These are phyloP conservation scores for Drosophila buzzatii DNA, from an alignment of 2,888 invertebrate species.

Conservation along the genomic window DNA sequence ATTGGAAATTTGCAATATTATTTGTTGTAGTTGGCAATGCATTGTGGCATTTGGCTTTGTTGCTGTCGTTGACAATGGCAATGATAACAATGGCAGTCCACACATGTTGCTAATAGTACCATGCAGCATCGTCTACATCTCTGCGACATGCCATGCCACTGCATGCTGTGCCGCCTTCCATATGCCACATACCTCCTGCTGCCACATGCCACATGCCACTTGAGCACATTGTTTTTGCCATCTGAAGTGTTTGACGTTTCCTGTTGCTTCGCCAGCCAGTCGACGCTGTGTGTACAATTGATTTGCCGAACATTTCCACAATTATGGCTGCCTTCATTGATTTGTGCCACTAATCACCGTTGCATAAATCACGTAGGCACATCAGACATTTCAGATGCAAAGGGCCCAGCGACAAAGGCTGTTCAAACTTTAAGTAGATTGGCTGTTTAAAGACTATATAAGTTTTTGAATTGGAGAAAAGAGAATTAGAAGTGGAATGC, in stretches of 20 bases:
- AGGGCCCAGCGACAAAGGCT: neutral
- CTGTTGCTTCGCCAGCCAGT: constrained; percentile 41
- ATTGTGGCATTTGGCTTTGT: constrained; percentile 25
- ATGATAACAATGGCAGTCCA: constrained; percentile 54
- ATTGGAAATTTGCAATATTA: constrained; percentile 39
- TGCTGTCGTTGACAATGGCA: constrained; percentile 54
- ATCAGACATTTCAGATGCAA: neutral
- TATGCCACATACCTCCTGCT: constrained; percentile 10
- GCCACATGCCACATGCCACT: constrained; percentile 42
- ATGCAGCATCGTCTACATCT: constrained; percentile 35
- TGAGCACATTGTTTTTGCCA: constrained; percentile 60
- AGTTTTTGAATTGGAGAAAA: neutral
- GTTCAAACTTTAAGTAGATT: neutral
- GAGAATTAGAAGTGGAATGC: too few relatives aligned
- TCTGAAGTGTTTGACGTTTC: constrained; percentile 69
- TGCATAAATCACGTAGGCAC: constrained; percentile 58
- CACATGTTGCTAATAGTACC: constrained; percentile 39
- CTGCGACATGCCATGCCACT: constrained; percentile 23
- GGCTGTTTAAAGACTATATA: neutral
- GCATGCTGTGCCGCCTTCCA: constrained; percentile 23
- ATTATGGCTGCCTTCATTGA: constrained; percentile 40
- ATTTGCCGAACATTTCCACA: constrained; percentile 39
- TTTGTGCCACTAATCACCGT: constrained; percentile 52
- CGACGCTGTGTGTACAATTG: constrained; percentile 23
- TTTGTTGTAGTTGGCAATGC: constrained; percentile 34